Base-by-base conservation (phyloP, 2,888 invertebrate genomes). In the Polyommatus iphigenia region DNA sequence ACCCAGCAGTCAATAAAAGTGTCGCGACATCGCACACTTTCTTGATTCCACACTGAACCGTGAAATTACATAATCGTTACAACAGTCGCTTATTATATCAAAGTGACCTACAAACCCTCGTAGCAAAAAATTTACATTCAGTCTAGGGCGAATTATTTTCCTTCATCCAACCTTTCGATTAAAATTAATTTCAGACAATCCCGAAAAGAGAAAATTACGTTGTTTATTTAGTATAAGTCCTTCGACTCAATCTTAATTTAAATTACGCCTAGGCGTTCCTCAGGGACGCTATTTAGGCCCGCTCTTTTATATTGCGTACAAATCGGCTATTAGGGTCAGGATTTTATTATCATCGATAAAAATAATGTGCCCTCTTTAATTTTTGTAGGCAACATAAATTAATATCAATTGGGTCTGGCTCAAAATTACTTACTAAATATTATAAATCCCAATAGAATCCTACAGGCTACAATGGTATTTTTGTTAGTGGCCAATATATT, bases 241-340 rank as follows among this genome's bases (percentile, higher is more conserved):
- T 32, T 29, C 29, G 29, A 67, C 67, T 67, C 29, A 32, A 32
- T 67, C 67, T 18, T 67, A 67, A 67, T 67, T 67, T 67, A 67
- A 67, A 67, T 67, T 29, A 32, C 18, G 67, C 18, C 67, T 67
- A 67, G 67, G 67, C 67, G 67, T 67, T 67, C 29, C 67, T 29
- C 15, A 32, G 29, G 29, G 29, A 32, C 15, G 3, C 18, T 67
- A 67, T 32, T 67, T 67, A 6, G 18, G 6, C 6, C 67, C 67
- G 18, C 29, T 32, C 15, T 32, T 62, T 18, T 67, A 67, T 67
- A 67, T 67, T 67, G 1, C 67, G 67, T 67, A 67, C 2, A 67
- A 67, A 67, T 67, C 67, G 29, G 67, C 24, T 13, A 67, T 67
- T 67, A 29, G 6, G 67, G 6, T 67, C 67, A 24, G 10, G 4